Base-by-base conservation (phyloP, 2,888 invertebrate genomes). In the Emmelina monodactyla region DNA sequence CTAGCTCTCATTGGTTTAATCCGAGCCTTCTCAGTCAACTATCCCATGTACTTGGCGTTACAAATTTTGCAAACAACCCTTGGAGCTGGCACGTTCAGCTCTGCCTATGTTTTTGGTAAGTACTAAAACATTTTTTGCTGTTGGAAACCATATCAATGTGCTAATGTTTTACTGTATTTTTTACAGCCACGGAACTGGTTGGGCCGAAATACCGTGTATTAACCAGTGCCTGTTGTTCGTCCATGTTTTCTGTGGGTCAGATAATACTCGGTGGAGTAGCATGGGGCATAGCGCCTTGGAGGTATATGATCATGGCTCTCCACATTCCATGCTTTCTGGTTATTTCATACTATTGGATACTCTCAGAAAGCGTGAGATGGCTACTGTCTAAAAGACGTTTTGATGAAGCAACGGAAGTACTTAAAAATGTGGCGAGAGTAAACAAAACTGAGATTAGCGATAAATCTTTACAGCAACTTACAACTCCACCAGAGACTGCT, bases 201-300 rank as follows among this genome's bases (percentile, higher is more conserved):
- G 90, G 89, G 0, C 88, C 89, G 1, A 85, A 84, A 33, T 84
- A 85, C 38, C 82, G 92, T 22, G 88, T 90, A 1, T 50, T 90
- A 11, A 86, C 85, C 2, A 85, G 89, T 37, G 86, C 88, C 2
- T 68, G 87, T 9, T 80, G 86, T 6, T 83, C 87, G 2, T 83
- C 87, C 6, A 86, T 88, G 66, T 92, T 88, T 47, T 86, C 90
- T 0, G 48, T 87, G 5, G 91, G 91, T 0, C 89, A 88, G 64
- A 82, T 88, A 14, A 45, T 86, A 1, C 63, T 89, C 2, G 90
- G 88, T 1, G 53, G 82, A 14, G 66, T 85, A 1, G 89, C 92
- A 1, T 89, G 88, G 84, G 58, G 76, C 39, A 67, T 85, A 2
- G 82, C 83, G 40, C 82, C 87, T 35, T 92, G 92, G 91, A 82